phyloP scores from a whole-genome alignment of 2,113 vertebrate genomes.

The Gymnorhina tibicen region DNA sequence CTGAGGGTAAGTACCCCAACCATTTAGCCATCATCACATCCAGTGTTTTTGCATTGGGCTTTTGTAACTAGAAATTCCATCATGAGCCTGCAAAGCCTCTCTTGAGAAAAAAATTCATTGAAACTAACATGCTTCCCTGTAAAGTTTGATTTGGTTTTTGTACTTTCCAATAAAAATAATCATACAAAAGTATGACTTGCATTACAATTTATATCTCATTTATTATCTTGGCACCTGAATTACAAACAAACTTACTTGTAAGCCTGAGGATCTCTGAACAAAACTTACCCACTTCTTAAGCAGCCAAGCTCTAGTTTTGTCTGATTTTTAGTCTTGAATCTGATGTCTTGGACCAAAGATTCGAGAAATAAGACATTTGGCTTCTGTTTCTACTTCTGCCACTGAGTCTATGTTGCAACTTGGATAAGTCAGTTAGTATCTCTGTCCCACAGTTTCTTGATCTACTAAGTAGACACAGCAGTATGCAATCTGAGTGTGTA shows the following conservation, averaged over 20 bases:
- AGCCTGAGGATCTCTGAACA: background rate
- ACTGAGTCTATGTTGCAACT: background rate
- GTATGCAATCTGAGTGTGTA: background rate
- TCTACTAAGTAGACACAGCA: constrained; percentile 4
- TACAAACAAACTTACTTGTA: background rate
- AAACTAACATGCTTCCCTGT: background rate
- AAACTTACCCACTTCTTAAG: background rate
- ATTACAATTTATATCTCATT: background rate
- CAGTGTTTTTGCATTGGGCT: background rate
- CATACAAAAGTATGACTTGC: background rate
- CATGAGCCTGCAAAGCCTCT: background rate
- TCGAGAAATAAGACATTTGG: background rate
- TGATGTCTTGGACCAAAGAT: background rate
- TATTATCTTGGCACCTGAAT: constrained; percentile 26
- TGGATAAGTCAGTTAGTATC: background rate
- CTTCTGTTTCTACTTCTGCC: constrained; percentile 18
- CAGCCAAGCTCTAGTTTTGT: background rate
- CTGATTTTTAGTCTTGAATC: background rate
- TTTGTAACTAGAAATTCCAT: constrained; percentile 6
- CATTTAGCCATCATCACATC: background rate
- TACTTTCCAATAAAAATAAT: constrained; percentile 37
- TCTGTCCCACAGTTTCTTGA: background rate
- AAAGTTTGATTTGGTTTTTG: background rate
- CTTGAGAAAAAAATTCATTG: background rate
- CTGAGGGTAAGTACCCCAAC: background rate